phyloP scores from a whole-genome alignment of 2,797 vertebrate genomes.

The Spea hammondii region DNA sequence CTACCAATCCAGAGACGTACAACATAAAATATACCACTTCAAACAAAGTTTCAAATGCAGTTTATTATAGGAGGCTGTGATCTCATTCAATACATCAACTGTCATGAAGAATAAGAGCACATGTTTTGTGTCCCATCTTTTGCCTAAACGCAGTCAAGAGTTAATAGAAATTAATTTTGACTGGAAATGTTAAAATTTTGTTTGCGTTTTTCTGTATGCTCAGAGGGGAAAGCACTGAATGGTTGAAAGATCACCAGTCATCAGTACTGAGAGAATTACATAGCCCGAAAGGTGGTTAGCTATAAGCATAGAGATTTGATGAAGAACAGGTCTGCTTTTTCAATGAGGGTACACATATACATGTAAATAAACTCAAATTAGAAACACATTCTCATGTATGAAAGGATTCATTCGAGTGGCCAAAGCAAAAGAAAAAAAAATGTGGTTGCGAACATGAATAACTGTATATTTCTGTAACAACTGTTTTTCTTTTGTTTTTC shows the following conservation, averaged over 20 bases:
- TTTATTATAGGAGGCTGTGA: slow-evolving; percentile 53
- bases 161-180: slow-evolving; percentile 11
- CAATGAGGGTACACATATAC: slow-evolving; percentile 57
- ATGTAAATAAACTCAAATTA: slow-evolving; percentile 65
- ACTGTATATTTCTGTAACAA: slow-evolving; percentile 47
- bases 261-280: slow-evolving; percentile 57
- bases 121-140: slow-evolving; percentile 53
- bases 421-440: slow-evolving; percentile 56
- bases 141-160: slow-evolving; percentile 26
- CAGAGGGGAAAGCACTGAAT: slow-evolving; percentile 36
- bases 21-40: slow-evolving; percentile 57
- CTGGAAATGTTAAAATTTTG: not conserved
- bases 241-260: slow-evolving; percentile 53
- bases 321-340: slow-evolving; percentile 59
- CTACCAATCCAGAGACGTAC: slow-evolving; percentile 36
- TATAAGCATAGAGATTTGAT: slow-evolving; percentile 57
- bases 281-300: slow-evolving; percentile 58
- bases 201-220: not conserved
- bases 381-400: slow-evolving; percentile 66
- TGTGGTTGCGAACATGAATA: slow-evolving; percentile 59
- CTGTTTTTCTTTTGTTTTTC: slow-evolving; percentile 17
- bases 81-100: slow-evolving; percentile 56
- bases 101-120: slow-evolving; percentile 39
- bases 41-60: slow-evolving; percentile 56
- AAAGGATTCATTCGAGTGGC: slow-evolving; percentile 59